Evolutionary conservation across 2,888 invertebrate species (phyloP).

Genomic region (Harpalus rufipes): DNA sequence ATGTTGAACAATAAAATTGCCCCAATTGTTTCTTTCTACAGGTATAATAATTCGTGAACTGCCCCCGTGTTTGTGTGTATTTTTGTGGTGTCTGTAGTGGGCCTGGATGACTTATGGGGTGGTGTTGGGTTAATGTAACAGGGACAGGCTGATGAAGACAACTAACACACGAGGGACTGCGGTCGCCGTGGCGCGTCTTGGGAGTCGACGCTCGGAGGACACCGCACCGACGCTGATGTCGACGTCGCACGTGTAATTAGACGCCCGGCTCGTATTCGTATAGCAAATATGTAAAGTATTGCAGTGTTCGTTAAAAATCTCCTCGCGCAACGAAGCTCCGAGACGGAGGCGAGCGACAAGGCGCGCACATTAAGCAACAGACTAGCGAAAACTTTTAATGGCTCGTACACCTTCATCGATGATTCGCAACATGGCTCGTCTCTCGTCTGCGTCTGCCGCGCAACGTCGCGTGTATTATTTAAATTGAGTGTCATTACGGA

Average conservation of each 20-base stretch:
- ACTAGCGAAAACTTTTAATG: constrained; percentile 64
- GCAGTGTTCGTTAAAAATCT: constrained; percentile 60
- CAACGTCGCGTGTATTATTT: constrained; percentile 62
- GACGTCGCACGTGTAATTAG: constrained; percentile 36
- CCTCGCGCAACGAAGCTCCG: constrained; percentile 15
- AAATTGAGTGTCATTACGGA: constrained; percentile 62
- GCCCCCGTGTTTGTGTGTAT: no score
- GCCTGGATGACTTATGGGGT: constrained; percentile 24
- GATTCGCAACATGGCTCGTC: constrained; percentile 55
- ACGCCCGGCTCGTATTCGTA: constrained; percentile 12
- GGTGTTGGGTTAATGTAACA: constrained; percentile 54
- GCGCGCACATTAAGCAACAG: constrained; percentile 57
- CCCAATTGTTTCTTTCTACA: no score
- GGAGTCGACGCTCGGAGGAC: constrained; percentile 46
- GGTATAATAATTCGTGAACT: no score
- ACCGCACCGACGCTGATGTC: constrained; percentile 4
- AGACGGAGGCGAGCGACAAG: constrained; percentile 45
- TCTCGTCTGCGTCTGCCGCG: constrained; percentile 1
- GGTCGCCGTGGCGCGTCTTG: constrained; percentile 57
- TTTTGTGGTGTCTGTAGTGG: background rate
- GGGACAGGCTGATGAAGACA: constrained; percentile 66
- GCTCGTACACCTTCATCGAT: constrained; percentile 64
- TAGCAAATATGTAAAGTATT: constrained; percentile 56
- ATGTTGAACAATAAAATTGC: no score
- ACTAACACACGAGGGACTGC: constrained; percentile 62